Evolutionary conservation across 2,113 vertebrate species (phyloP), one percentile per base, ranked within the genome.

Genomic region (Lampris megalopsis): DNA sequence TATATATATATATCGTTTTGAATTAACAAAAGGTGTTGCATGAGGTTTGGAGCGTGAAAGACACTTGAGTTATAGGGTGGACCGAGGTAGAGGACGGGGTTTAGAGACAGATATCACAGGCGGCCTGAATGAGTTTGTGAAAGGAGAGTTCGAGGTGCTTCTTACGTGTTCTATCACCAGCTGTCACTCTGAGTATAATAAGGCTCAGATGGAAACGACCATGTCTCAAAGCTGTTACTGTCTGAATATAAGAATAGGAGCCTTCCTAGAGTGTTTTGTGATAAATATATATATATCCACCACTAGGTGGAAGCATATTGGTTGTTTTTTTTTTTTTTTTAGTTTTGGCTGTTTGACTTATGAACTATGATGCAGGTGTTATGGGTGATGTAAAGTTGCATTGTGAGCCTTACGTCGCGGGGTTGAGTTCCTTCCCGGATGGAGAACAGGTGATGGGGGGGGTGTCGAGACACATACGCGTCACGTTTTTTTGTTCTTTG

Each of bases 161-260:
- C 75, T 83, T 81, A 70, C 7, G 75, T 90, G 84, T 93, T 91
- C 90, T 88, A 85, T 92, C 90, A 93, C 93, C 93, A 94, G 93
- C 93, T 66, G 79, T 94, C 92, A 89, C 67, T 93, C 91, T 92
- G 91, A 91, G 92, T 85, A 77, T 70, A 64, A 48, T 24, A 24
- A 35, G 60, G 71, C 90, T 94, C 89, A 81, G 92, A 89, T 82
- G 87, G 85, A 90, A 93, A 94, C 92, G 89, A 94, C 93, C 91
- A 93, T 94, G 92, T 94, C 88, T 94, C 86, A 88, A 93, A 90
- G 90, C 91, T 93, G 93, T 93, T 94, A 93, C 73, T 75, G 76
- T 89, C 79, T 88, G 62, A 48, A 69, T 73, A 66, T 35, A 77
- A 54, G 66, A 77, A 80, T 42, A 42, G 59, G 52, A 47, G 54